phyloP scores from a whole-genome alignment of 2,113 vertebrate species.

The Dasypus novemcinctus region DNA sequence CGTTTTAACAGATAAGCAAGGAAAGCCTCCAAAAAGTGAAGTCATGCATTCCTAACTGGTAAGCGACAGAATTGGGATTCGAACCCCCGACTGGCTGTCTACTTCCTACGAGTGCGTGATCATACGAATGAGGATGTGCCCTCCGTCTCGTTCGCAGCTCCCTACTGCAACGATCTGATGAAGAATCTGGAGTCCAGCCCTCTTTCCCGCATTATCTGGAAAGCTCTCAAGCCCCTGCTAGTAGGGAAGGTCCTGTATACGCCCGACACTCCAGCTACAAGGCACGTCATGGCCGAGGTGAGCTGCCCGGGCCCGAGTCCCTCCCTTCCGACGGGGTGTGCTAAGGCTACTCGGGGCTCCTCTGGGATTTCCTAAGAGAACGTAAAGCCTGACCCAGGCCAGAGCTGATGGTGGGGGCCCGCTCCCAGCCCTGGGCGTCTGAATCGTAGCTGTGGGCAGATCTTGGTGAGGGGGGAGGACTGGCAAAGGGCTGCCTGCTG shows the following conservation, averaged over 20 bases:
- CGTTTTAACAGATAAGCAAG: not conserved
- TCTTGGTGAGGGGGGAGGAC: not conserved
- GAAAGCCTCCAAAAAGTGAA: not conserved
- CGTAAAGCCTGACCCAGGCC: not conserved
- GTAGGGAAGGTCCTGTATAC: slow-evolving; percentile 98
- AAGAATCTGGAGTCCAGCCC: slow-evolving; percentile 94
- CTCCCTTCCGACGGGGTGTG: not conserved
- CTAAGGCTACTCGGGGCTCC: not conserved
- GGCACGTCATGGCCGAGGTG: slow-evolving; percentile 94
- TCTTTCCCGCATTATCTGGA: slow-evolving; percentile 97
- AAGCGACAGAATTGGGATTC: not conserved
- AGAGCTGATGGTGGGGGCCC: not conserved
- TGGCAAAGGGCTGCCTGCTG: slow-evolving; percentile 5
- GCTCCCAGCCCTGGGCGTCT: not conserved
- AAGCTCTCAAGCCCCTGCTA: slow-evolving; percentile 94
- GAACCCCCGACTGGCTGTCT: not conserved
- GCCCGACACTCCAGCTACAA: slow-evolving; percentile 91
- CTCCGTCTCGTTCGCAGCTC: slow-evolving; percentile 82
- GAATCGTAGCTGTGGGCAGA: not conserved
- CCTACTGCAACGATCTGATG: slow-evolving; percentile 96
- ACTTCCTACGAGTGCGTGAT: no score
- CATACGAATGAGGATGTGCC: not conserved
- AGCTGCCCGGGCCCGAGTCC: not conserved
- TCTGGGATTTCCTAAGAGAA: not conserved
- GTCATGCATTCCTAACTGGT: not conserved